Percentiles rank a stretch among this genome's conserved stretches.
Conservation (phyloP, 37 sponge, comb jelly and placozoan species). For the Lycopodina hypogea region DNA sequence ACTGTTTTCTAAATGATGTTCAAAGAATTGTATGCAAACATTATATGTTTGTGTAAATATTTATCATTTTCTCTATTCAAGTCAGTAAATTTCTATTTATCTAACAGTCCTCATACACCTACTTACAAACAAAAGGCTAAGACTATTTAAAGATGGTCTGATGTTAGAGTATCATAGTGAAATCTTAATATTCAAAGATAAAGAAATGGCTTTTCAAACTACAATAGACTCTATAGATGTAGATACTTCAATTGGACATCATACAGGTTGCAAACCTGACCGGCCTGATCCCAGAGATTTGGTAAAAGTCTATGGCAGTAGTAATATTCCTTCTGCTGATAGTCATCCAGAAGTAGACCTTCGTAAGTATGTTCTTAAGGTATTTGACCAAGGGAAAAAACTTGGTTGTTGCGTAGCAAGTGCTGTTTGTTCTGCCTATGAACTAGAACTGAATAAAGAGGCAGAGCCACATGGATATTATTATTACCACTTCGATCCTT, state of each 20-base stretch:
- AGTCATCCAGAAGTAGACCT: slow-evolving; percentile 3
- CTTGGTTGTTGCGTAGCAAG: slow-evolving; percentile 17
- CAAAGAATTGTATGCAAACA: no score
- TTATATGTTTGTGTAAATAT: no score
- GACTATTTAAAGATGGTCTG: no score
- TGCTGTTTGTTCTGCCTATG: slow-evolving; percentile 22
- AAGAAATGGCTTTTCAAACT: no score
- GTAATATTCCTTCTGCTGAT: not conserved
- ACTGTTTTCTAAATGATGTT: no score
- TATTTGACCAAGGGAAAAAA: slow-evolving; percentile 10
- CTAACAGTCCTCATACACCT: no score
- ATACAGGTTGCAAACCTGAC: not conserved
- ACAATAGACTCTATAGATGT: no score
- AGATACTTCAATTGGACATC: not conserved
- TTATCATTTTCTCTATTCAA: no score
- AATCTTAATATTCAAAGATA: no score
- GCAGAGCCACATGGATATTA: not conserved
- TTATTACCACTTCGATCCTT: not conserved
- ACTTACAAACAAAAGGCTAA: no score
- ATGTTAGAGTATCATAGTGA: no score
- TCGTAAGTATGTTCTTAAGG: not conserved
- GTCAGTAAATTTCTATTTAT: no score
- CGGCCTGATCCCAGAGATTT: not conserved
- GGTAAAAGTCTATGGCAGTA: not conserved
- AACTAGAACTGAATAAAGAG: slow-evolving; percentile 5